phyloP scores from a whole-genome alignment of 2,113 vertebrate species.

The Columbina picui region DNA sequence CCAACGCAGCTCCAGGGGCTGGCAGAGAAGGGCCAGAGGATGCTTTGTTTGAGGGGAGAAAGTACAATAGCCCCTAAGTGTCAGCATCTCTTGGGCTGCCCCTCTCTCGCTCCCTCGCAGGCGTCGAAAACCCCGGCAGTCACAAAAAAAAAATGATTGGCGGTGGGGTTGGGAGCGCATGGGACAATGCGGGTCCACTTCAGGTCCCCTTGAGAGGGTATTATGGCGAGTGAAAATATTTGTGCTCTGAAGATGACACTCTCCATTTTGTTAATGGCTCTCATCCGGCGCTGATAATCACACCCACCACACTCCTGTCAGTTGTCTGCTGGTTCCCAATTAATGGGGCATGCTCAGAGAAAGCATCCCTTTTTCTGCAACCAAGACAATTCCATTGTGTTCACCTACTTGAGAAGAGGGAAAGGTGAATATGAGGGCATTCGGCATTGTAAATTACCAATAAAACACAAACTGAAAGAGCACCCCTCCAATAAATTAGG shows the following conservation, averaged over 20 bases:
- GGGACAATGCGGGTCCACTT: conserved; percentile 81
- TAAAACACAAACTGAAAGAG: conserved; percentile 68
- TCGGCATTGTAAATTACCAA: conserved; percentile 71
- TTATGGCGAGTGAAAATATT: conserved; percentile 85
- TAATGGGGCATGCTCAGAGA: conserved; percentile 62
- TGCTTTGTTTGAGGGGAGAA: conserved; percentile 67
- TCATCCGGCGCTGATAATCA: conserved; percentile 70
- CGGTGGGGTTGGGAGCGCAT: conserved; percentile 26
- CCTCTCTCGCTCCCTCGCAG: not conserved
- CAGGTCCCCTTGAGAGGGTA: conserved; percentile 86
- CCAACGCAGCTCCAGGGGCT: conserved; percentile 33
- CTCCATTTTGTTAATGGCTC: conserved; percentile 82
- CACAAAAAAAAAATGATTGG: not conserved
- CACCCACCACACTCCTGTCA: conserved; percentile 68
- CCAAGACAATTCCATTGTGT: conserved; percentile 77
- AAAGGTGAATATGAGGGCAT: conserved; percentile 79
- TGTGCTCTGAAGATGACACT: conserved; percentile 83
- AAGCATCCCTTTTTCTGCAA: conserved; percentile 67
- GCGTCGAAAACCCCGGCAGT: not conserved
- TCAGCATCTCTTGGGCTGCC: conserved; percentile 46
- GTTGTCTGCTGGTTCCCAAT: conserved; percentile 64
- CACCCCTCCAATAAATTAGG: conserved; percentile 66
- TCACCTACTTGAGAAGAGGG: conserved; percentile 76
- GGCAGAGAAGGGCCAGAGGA: conserved; percentile 35
- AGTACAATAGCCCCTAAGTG: conserved; percentile 61